Evolutionary conservation across 2,113 vertebrate genomes (phyloP), one percentile per base, ranked within the genome.

Genomic region (Python bivittatus): DNA sequence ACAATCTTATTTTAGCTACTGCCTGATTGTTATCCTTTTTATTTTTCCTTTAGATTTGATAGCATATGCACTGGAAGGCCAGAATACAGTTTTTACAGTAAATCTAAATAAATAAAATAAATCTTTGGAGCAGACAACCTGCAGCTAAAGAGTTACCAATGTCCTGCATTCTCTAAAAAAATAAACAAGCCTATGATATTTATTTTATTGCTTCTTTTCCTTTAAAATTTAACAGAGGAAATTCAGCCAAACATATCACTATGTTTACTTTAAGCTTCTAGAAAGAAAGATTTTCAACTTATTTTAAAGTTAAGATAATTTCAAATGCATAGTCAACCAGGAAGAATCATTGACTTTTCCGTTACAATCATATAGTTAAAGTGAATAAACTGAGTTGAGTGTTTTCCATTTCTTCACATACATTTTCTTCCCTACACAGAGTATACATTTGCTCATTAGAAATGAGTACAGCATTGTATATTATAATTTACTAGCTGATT

Each of bases 271-370:
- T 95, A 93, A 95, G 91, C 83, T 83, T 20, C 38, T 92, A 86
- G 23, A 85, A 29, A 84, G 52, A 92, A 95, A 95, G 89, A 92
- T 96, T 96, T 95, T 92, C 93, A 94, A 58, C 64, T 68, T 42
- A 91, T 57, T 42, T 93, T 68, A 72, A 5, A 88, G 22, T 52
- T 90, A 61, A 91, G 95, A 91, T 92, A 0, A 92, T 93, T 95
- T 60, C 92, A 27, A 94, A 52, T 0, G 1, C 57, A 92, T 92
- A 92, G 58, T 60, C 93, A 91, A 94, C n/a, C 48, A 93, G 93
- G 91, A 90, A 93, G 93, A 54, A 15, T 72, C 88, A 13, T 60
- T 94, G 61, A 92, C 13, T 4, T 93, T 93, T 89, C 58, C 84
- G 9, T 89, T 95, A 61, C 12, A 88, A 1, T 91, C 89, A 92